Base-by-base conservation (phyloP, 2,113 vertebrate species). In the Sitta europaea region DNA sequence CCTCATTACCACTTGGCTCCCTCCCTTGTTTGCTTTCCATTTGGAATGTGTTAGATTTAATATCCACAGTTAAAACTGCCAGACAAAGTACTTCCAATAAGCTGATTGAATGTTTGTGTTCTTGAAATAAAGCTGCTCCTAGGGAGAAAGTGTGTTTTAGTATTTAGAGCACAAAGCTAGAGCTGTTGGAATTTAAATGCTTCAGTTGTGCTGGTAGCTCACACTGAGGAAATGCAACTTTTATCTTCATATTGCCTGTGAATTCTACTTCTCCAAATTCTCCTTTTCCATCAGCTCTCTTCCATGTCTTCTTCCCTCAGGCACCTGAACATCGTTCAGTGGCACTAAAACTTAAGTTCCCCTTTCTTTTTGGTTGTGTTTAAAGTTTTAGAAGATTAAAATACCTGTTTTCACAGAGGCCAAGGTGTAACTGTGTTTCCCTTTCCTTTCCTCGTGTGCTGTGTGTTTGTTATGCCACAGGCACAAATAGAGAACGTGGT, bases 41-140 rank as follows among this genome's bases (percentile, higher is more conserved):
- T 96, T 92, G 91, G 70, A 93, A 79, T 48, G 87, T 67, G 90
- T 96, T 96, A 83, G 71, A 83, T 94, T 87, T 92, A 92, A 93
- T 92, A 95, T 54, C 93, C 85, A 33, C 86, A 72, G 91, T 75
- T 91, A 82, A 81, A 96, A 94, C 66, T 91, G 73, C 54, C 81
- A 91, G 93, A 84, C 80, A 86, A 50, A 86, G 90, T 66, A 61
- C 81, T 95, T 85, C 25, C 78, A 91, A 51, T 88, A 54, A 86
- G 62, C 81, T 90, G 90, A 43, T 61, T 75, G 86, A 92, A 86
- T 84, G 89, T 75, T 85, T 91, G 28, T 73, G 74, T 66, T 94
- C 54, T 82, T 73, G 58, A 86, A 94, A 93, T 74, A 73, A 88
- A 91, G 53, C 83, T 84, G 15, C 53, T 96, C 40, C 36, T 54